A percentile compares a stretch with the other conserved stretches of the same genome.
phyloP scores from a whole-genome alignment of 2,113 vertebrate genomes.

The Gambusia affinis region DNA sequence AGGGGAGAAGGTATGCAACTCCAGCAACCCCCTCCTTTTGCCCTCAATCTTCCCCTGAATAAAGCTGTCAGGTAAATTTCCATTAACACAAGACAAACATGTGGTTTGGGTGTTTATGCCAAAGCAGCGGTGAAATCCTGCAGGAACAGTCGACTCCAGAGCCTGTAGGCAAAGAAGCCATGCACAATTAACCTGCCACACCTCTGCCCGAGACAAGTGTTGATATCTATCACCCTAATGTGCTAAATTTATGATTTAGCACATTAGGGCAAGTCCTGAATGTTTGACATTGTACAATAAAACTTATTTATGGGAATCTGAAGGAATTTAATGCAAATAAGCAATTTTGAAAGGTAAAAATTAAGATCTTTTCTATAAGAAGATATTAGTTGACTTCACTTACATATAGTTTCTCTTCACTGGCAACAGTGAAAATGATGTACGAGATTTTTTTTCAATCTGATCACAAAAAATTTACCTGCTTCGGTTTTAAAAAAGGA shows the following conservation, averaged over 20 bases:
- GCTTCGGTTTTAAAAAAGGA: slow-evolving; percentile 8
- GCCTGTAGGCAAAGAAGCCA: slow-evolving; percentile 21
- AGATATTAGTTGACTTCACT: background rate
- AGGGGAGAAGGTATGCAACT: slow-evolving; percentile 4
- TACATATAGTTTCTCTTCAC: too few species aligned
- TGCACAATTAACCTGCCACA: slow-evolving; percentile 50
- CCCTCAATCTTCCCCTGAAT: slow-evolving; percentile 23
- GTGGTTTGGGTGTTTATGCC: slow-evolving; percentile 51
- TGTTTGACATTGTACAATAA: background rate
- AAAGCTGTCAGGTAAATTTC: slow-evolving; percentile 54
- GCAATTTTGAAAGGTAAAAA: background rate
- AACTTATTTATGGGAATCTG: background rate
- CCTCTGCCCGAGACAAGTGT: slow-evolving; percentile 17
- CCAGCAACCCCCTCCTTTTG: slow-evolving; percentile 5
- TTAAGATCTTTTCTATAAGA: background rate
- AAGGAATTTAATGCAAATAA: background rate
- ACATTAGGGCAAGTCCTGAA: background rate
- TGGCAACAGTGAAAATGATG: slow-evolving; percentile 29
- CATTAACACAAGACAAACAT: slow-evolving; percentile 54
- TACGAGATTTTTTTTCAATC: slow-evolving; percentile 28
- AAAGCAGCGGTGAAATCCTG: slow-evolving; percentile 27
- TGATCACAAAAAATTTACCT: slow-evolving; percentile 35
- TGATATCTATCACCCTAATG: slow-evolving; percentile 19
- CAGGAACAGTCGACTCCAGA: slow-evolving; percentile 21
- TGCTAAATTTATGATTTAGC: slow-evolving; percentile 1